Percentiles rank a stretch among this genome's conserved stretches.
Evolutionary conservation across 2,797 vertebrate genomes (phyloP).

Genomic region (Avahi laniger): DNA sequence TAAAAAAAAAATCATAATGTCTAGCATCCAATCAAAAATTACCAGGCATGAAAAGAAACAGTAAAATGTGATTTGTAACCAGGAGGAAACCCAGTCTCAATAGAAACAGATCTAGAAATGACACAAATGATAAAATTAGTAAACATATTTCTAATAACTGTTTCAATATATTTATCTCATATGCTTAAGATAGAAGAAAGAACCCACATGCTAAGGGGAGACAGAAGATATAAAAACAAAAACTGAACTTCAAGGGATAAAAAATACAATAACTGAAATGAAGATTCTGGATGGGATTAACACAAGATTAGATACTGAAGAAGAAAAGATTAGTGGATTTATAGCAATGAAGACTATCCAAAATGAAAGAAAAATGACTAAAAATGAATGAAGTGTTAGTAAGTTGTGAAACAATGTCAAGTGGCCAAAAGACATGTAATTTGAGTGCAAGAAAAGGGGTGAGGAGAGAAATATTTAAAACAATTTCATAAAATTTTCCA

Average conservation of each 20-base stretch:
- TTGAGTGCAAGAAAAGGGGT: background rate
- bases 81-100: background rate
- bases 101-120: background rate
- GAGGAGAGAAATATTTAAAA: background rate
- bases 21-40: background rate
- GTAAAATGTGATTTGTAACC: background rate
- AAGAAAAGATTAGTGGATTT: background rate
- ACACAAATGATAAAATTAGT: background rate
- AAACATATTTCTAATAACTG: background rate
- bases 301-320: background rate
- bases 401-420: background rate
- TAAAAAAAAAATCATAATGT: background rate
- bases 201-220: background rate
- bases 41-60: background rate
- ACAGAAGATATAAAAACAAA: background rate
- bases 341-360: background rate
- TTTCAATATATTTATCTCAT: background rate
- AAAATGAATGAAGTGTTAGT: background rate
- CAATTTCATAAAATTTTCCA: background rate
- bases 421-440: background rate
- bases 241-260: background rate
- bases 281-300: background rate
- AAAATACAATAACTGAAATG: background rate
- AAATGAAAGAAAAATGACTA: background rate
- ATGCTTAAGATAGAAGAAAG: background rate